Percentiles rank a stretch among this genome's conserved stretches.
Evolutionary conservation across 2,113 vertebrate genomes (phyloP).

Genomic region (Hoplias malabaricus): DNA sequence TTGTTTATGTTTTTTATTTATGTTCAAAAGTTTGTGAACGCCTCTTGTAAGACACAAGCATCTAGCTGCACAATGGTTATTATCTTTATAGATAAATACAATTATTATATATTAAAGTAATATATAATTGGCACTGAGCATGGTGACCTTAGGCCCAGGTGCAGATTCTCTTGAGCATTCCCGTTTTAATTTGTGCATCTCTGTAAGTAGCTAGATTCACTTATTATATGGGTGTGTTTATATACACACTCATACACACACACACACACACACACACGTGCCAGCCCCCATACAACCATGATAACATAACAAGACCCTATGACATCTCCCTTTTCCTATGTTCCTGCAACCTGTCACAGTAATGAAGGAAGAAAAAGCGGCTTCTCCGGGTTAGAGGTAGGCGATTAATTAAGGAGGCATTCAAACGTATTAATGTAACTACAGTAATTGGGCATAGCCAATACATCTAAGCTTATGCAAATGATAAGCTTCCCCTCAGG

Average conservation of each 20-base stretch:
- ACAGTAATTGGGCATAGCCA: slow-evolving; percentile 31
- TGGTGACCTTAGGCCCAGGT: too few species aligned
- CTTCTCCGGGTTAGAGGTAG: slow-evolving; percentile 14
- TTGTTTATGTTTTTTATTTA: too few species aligned
- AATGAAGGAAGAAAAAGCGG: background rate
- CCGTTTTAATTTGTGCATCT: too few species aligned
- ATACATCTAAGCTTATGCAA: slow-evolving; percentile 34
- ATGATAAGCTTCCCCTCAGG: slow-evolving; percentile 6
- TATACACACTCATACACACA: slow-evolving; percentile 9
- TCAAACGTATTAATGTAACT: slow-evolving; percentile 26
- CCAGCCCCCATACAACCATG: background rate
- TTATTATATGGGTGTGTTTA: background rate
- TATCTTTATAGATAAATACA: too few species aligned
- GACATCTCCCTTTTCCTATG: background rate
- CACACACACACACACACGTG: slow-evolving; percentile 44
- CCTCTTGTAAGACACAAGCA: too few species aligned
- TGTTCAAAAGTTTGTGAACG: too few species aligned
- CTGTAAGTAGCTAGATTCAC: too few species aligned
- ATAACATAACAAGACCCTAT: slow-evolving; percentile 5
- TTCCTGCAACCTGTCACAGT: background rate
- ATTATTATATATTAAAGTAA: too few species aligned
- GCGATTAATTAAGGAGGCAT: slow-evolving; percentile 23
- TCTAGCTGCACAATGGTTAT: too few species aligned
- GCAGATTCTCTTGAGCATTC: too few species aligned
- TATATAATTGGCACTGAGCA: too few species aligned